Conservation (phyloP, 2,797 vertebrate genomes). For the Rallus crepitans region DNA sequence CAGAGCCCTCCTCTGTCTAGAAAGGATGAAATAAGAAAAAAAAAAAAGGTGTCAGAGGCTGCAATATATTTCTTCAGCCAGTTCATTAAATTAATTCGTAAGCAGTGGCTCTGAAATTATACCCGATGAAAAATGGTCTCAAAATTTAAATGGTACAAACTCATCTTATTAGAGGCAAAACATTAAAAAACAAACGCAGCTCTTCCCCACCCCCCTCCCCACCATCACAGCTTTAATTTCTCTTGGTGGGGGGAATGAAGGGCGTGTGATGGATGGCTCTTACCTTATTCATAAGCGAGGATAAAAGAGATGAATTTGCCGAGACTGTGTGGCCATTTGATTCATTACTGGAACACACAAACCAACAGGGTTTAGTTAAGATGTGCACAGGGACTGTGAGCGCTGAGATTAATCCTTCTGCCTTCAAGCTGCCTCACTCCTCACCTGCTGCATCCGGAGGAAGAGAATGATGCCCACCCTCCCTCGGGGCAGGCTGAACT, state of each 20-base stretch:
- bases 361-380: conserved; percentile 94
- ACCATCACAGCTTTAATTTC: conserved; percentile 84
- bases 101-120: conserved; percentile 97
- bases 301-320: conserved; percentile 99
- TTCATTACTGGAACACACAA: conserved; percentile 98
- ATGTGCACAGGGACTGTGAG: conserved; percentile 88
- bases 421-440: conserved; percentile 57
- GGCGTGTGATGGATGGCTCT: conserved; percentile 96
- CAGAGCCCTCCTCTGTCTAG: conserved; percentile 66
- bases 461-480: conserved; percentile 25
- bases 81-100: conserved; percentile 99
- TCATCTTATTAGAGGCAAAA: conserved; percentile 99
- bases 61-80: conserved; percentile 95
- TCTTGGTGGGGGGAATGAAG: conserved; percentile 86
- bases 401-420: conserved; percentile 83
- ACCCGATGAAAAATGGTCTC: conserved; percentile 98
- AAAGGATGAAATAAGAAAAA: conserved; percentile 34
- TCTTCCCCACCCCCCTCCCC: conserved; percentile 84
- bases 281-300: conserved; percentile 99
- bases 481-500: neutral
- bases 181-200: conserved; percentile 99
- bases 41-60: conserved; percentile 81
- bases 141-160: conserved; percentile 99
- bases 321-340: conserved; percentile 97
- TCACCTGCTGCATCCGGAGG: conserved; percentile 27